Percentiles rank a stretch among this genome's conserved stretches.
These are phyloP conservation scores for Cryptoprocta ferox DNA, from an alignment of 2,797 vertebrate genomes.

Conservation along the genomic window DNA sequence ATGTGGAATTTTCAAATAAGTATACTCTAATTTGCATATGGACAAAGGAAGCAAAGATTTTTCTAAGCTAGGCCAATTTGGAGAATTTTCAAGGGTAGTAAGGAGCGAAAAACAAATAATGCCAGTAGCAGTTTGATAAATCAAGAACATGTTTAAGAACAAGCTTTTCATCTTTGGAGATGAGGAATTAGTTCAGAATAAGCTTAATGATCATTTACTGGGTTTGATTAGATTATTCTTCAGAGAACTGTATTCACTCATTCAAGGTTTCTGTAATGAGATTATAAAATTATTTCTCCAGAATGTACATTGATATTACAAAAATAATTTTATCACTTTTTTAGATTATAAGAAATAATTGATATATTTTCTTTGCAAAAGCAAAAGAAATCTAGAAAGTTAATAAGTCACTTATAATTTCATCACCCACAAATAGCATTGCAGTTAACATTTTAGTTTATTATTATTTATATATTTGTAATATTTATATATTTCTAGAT, in stretches of 20 bases:
- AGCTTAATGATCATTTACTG: conserved; percentile 9
- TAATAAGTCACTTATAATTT: background rate
- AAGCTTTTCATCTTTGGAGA: background rate
- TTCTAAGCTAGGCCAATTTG: conserved; percentile 1
- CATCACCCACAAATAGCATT: background rate
- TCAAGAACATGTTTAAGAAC: conserved; percentile 12
- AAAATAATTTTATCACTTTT: conserved; percentile 24
- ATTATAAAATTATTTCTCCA: conserved; percentile 11
- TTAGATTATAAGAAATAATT: background rate
- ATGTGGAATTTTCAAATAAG: background rate
- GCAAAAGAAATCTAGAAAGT: background rate
- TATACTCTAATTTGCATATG: conserved; percentile 1
- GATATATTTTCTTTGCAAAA: background rate
- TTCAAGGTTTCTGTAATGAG: background rate
- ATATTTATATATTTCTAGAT: too few species aligned
- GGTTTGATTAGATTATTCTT: conserved; percentile 12
- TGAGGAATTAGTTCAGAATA: background rate
- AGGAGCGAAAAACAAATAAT: conserved; percentile 21
- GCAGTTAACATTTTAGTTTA: background rate
- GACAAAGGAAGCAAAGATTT: conserved; percentile 1
- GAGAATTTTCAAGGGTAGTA: conserved; percentile 8
- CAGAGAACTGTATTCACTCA: background rate
- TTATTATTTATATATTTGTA: too few species aligned
- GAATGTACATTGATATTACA: background rate
- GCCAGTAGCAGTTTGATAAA: conserved; percentile 9